Evolutionary conservation across 2,113 vertebrate genomes (phyloP).

Genomic region (Felis chaus): DNA sequence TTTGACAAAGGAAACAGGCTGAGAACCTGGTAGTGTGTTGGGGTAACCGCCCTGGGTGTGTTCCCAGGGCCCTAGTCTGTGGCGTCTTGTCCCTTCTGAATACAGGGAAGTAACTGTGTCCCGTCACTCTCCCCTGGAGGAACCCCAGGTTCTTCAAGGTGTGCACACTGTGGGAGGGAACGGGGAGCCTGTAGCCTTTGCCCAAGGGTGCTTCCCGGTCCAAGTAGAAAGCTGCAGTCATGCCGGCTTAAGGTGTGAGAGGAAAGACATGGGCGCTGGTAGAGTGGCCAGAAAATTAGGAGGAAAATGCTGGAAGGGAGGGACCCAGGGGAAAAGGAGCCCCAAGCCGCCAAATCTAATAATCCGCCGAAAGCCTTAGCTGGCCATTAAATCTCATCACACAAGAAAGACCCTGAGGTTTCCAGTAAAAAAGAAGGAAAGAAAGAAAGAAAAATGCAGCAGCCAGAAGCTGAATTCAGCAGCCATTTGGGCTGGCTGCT

Average conservation of each 20-base stretch:
- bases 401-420: not conserved
- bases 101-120: accelerated
- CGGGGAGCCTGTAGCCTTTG: not conserved
- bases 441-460: accelerated
- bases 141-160: not conserved
- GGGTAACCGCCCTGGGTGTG: not conserved
- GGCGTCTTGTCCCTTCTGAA: not conserved
- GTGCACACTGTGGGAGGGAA: accelerated
- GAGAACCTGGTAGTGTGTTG: accelerated
- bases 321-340: not conserved
- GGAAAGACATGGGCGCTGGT: not conserved
- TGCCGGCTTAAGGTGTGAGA: not conserved
- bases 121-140: accelerated
- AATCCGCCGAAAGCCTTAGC: accelerated
- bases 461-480: not conserved
- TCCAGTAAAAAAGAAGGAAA: not conserved
- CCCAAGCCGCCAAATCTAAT: not conserved
- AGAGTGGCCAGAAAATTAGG: no score
- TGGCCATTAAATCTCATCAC: not conserved
- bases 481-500: not conserved
- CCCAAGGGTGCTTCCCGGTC: accelerated
- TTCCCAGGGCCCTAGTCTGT: accelerated
- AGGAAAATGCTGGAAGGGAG: not conserved
- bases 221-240: not conserved
- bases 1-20: not conserved